phyloP scores from a whole-genome alignment of 1,140 invertebrate species.

The Eupeodes corollae region DNA sequence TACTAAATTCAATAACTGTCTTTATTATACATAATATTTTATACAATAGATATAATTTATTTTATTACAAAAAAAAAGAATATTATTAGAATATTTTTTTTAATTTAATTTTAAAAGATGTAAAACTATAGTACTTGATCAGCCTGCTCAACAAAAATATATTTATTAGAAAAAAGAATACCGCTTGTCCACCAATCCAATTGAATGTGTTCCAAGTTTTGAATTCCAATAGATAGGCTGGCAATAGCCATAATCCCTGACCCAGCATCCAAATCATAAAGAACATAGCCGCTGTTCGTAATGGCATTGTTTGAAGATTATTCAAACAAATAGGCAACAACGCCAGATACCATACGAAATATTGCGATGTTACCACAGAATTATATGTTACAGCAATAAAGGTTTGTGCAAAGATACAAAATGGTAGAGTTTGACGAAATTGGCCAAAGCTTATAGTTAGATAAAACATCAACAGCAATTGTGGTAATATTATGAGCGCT shows the following conservation, averaged over 20 bases:
- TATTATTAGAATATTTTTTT: conserved; percentile 18
- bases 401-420: conserved; percentile 75
- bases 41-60: too few relatives aligned
- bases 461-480: conserved; percentile 57
- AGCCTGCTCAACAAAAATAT: conserved; percentile 58
- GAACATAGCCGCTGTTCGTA: conserved; percentile 39
- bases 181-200: conserved; percentile 63
- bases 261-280: conserved; percentile 59
- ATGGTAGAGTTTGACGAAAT: conserved; percentile 56
- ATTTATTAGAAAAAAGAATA: conserved; percentile 68
- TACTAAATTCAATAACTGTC: too few relatives aligned
- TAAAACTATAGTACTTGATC: conserved; percentile 45
- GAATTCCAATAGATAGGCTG: conserved; percentile 88
- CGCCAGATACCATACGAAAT: conserved; percentile 94
- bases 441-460: conserved; percentile 58
- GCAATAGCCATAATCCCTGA: conserved; percentile 79
- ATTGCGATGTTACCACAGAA: conserved; percentile 94
- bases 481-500: conserved; percentile 59
- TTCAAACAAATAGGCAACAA: conserved; percentile 68
- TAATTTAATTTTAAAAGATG: conserved; percentile 19
- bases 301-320: conserved; percentile 45
- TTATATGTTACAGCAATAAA: conserved; percentile 89
- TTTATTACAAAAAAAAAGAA: too few relatives aligned
- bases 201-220: conserved; percentile 69
- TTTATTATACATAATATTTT: too few relatives aligned